Percentiles rank a stretch among this genome's conserved stretches.
These are phyloP conservation scores for Apodemia mormo DNA, from an alignment of 2,888 invertebrate genomes.

Conservation along the genomic window DNA sequence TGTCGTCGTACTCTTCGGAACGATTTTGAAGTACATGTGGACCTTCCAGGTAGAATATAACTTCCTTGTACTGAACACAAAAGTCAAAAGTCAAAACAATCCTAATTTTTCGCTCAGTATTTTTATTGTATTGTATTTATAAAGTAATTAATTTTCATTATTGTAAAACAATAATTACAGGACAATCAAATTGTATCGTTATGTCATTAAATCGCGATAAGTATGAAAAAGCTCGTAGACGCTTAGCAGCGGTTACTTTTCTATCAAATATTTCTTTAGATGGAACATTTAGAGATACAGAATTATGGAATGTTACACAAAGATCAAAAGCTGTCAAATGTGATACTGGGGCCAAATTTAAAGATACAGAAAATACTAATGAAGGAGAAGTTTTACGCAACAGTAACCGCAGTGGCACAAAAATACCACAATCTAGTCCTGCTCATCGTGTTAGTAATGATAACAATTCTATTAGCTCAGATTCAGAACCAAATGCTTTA, in stretches of 20 bases:
- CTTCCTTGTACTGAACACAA: neutral
- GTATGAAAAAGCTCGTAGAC: constrained; percentile 88
- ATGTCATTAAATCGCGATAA: constrained; percentile 69
- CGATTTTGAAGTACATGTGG: too few relatives aligned
- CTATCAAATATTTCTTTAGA: constrained; percentile 97
- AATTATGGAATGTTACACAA: constrained; percentile 52
- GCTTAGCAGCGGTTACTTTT: constrained; percentile 96
- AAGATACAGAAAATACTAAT: constrained; percentile 46
- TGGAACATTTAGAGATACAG: constrained; percentile 91
- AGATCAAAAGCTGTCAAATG: constrained; percentile 50
- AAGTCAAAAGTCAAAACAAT: too few relatives aligned
- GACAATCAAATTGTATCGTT: constrained; percentile 20
- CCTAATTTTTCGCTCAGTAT: too few relatives aligned
- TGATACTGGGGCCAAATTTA: constrained; percentile 46
- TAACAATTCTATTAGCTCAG: constrained; percentile 86
- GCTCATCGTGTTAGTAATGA: constrained; percentile 59
- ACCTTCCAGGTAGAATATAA: too few relatives aligned
- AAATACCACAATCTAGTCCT: constrained; percentile 54
- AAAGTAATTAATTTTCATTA: neutral
- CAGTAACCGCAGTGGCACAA: constrained; percentile 53
- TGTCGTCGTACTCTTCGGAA: too few relatives aligned
- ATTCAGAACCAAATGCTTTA: constrained; percentile 86
- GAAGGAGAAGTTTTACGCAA: constrained; percentile 53
- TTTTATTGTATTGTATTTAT: neutral
- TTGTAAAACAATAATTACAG: neutral